Base-by-base conservation (phyloP, 2,797 vertebrate species). In the Siniperca obscura region DNA sequence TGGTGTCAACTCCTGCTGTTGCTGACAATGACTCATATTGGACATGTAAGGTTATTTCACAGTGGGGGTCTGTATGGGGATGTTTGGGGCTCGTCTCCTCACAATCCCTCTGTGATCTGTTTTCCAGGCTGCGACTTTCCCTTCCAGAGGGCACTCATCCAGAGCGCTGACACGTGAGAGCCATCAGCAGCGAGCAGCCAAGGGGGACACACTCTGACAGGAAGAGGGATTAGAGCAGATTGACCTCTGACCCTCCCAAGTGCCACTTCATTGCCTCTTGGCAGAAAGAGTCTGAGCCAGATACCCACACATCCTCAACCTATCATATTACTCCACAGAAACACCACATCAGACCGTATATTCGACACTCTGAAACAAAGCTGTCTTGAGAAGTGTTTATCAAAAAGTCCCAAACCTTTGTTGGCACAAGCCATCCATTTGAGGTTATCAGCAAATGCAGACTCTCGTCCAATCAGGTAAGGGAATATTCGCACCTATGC, bases 361-460 rank as follows among this genome's bases (percentile, higher is more conserved):
- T 62, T 66, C 22, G 16, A 71, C 65, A 68, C 79, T 66, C 70
- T 65, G 52, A 83, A 59, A 83, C 36, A 1, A 44, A 55, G 68
- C 70, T 67, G 82, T 80, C 68, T 48, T 30, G 17, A 55, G 19
- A 70, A 74, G 59, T 71, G 82, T 83, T 91, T 77, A 89, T 92
- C 76, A 83, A 77, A 86, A 81, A 66, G 77, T 88, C 88, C 93
- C 96, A 56, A 91, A 99, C 98, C 98, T 98, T 99, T 99, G 94
- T 99, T 99, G 82, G 98, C 98, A 90, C 98, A 99, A 13, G 98
- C 98, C 98, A 99, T 99, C 98, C 98, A 99, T 94, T 99, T 99
- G 79, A 99, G 95, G 89, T 99, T 99, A 95, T 99, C 98, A 80
- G 98, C 98, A 90, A 99, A 99, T 0, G 97, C 98, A 89, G 97